Evolutionary conservation across 2,888 invertebrate species (phyloP).

Genomic region (Rosalia funebris): DNA sequence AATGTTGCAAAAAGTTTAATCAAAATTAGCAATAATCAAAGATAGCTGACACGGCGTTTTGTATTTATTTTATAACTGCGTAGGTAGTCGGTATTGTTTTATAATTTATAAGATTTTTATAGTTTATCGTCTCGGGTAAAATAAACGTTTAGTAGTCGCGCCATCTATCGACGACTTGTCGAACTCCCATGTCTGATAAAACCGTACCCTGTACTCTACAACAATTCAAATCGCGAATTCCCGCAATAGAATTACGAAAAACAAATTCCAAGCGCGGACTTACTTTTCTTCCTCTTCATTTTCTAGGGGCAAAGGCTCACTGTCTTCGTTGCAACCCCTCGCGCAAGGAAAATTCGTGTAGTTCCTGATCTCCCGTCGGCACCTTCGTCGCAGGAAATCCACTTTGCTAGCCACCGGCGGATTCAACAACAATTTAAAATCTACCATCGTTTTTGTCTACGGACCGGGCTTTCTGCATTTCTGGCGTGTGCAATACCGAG

Average conservation of each 20-base stretch:
- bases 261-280: background rate
- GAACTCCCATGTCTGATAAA: conserved; percentile 5
- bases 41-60: too few relatives aligned
- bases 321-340: background rate
- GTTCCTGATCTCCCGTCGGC: conserved; percentile 32
- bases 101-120: too few relatives aligned
- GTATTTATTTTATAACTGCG: too few relatives aligned
- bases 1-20: too few relatives aligned
- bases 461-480: conserved; percentile 1
- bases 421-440: conserved; percentile 50
- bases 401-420: conserved; percentile 42
- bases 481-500: conserved; percentile 1
- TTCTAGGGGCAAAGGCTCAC: background rate
- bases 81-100: too few relatives aligned
- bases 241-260: background rate
- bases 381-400: conserved; percentile 38
- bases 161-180: background rate
- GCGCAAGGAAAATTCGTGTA: conserved; percentile 23
- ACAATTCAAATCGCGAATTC: background rate
- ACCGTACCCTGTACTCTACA: background rate
- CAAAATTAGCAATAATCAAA: too few relatives aligned
- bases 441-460: conserved; percentile 54
- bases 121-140: too few relatives aligned
- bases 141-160: too few relatives aligned
- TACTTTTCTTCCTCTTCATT: background rate